phyloP scores from a whole-genome alignment of 2,113 vertebrate species.

The Chauna torquata region DNA sequence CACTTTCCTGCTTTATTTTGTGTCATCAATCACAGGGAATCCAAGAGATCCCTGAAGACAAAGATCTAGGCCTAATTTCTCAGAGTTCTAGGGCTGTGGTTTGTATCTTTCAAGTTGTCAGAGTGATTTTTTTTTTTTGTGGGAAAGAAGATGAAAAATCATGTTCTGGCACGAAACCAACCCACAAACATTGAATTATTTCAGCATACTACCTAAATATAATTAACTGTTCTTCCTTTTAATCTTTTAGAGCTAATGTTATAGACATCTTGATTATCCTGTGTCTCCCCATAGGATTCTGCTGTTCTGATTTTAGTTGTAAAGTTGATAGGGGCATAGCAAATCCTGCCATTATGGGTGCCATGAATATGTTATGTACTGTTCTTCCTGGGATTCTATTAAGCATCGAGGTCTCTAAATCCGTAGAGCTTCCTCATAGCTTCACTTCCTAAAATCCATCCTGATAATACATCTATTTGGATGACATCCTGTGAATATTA shows the following conservation, averaged over 20 bases:
- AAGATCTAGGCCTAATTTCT: neutral
- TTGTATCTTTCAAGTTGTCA: neutral
- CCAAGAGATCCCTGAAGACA: neutral
- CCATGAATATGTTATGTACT: no score
- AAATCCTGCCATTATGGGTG: neutral
- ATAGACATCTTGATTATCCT: neutral
- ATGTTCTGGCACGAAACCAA: neutral
- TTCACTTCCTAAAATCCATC: neutral
- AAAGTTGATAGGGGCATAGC: neutral
- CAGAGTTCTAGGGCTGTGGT: neutral
- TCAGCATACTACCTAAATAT: neutral
- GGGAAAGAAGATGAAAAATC: neutral
- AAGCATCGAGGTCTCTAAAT: neutral
- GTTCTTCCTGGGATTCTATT: neutral
- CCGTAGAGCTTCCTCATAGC: neutral
- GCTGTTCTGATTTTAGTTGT: neutral
- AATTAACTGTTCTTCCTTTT: neutral
- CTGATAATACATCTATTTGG: neutral
- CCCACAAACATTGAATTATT: neutral
- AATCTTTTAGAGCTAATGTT: neutral
- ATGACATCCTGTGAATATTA: fast-evolving
- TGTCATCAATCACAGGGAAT: neutral
- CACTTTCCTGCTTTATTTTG: neutral
- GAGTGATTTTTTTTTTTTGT: neutral
- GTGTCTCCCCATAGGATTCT: neutral